A percentile compares a stretch with the other conserved stretches of the same genome.
These are phyloP conservation scores for Struthidea cinerea DNA, from an alignment of 2,113 vertebrate genomes.

Conservation along the genomic window DNA sequence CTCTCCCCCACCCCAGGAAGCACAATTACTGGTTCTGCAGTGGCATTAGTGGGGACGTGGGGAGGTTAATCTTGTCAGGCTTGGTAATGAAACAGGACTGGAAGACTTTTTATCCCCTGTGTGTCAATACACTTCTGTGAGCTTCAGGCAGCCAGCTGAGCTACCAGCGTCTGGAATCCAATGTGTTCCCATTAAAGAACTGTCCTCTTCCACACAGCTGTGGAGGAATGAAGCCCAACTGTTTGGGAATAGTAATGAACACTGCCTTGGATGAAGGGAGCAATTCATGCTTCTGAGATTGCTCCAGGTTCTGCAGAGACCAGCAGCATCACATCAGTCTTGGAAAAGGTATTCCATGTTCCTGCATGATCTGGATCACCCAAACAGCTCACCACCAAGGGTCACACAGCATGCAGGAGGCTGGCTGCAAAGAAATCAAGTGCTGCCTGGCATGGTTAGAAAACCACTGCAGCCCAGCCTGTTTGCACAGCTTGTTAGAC, in stretches of 20 bases:
- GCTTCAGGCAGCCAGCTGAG: background rate
- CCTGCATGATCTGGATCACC: background rate
- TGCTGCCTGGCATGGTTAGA: background rate
- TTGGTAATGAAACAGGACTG: background rate
- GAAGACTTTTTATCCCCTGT: too few species aligned
- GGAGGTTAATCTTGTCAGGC: background rate
- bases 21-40: background rate
- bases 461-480: background rate
- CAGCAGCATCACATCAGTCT: background rate
- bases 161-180: background rate
- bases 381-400: accelerated
- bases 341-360: background rate
- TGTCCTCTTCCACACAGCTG: accelerated
- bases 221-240: background rate
- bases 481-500: background rate
- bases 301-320: background rate
- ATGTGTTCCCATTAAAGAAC: background rate
- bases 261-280: background rate
- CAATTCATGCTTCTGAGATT: background rate
- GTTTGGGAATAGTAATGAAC: background rate
- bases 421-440: background rate
- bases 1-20: background rate
- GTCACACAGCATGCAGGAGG: background rate
- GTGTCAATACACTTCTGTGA: background rate
- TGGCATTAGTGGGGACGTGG: background rate